Percentiles rank a stretch among this genome's conserved stretches.
Conservation (phyloP, 2,888 invertebrate species). For the Venustoraphidia nigricollis region DNA sequence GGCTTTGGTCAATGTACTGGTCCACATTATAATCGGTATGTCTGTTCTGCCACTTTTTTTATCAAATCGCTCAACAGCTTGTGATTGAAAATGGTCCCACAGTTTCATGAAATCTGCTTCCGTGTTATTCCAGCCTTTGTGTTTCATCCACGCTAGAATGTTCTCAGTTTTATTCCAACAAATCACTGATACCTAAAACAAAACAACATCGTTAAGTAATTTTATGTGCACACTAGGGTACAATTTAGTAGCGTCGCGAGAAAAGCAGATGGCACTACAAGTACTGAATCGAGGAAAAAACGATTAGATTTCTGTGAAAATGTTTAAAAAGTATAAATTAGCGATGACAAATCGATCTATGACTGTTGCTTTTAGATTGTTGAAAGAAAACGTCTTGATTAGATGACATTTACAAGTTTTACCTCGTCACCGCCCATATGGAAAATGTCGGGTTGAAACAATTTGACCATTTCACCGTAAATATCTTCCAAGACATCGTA, state of each 20-base stretch:
- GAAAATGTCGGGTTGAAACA: conserved; percentile 60
- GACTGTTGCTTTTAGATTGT: too few species aligned
- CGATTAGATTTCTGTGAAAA: too few species aligned
- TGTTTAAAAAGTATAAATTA: too few species aligned
- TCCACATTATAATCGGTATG: conserved; percentile 61
- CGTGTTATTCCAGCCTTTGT: conserved; percentile 38
- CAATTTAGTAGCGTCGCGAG: too few species aligned
- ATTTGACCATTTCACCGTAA: conserved; percentile 57
- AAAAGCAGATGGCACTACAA: too few species aligned
- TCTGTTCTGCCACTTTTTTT: conserved; percentile 32
- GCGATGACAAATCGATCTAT: too few species aligned
- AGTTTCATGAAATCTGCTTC: conserved; percentile 44
- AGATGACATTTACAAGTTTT: conserved; percentile 20
- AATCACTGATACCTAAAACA: conserved; percentile 24
- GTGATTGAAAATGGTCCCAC: conserved; percentile 63
- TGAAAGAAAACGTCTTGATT: too few species aligned
- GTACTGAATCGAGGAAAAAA: too few species aligned
- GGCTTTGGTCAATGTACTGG: conserved; percentile 57
- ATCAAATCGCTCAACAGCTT: conserved; percentile 40
- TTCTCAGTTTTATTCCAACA: conserved; percentile 64
- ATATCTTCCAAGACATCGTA: conserved; percentile 55
- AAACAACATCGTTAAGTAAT: background rate
- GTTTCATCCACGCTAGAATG: conserved; percentile 52
- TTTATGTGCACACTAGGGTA: too few species aligned
- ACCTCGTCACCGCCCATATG: conserved; percentile 86